A percentile compares a stretch with the other conserved stretches of the same genome.
These are phyloP conservation scores for Andrena cerasifolii DNA, from an alignment of 1,140 invertebrate genomes.

Conservation along the genomic window DNA sequence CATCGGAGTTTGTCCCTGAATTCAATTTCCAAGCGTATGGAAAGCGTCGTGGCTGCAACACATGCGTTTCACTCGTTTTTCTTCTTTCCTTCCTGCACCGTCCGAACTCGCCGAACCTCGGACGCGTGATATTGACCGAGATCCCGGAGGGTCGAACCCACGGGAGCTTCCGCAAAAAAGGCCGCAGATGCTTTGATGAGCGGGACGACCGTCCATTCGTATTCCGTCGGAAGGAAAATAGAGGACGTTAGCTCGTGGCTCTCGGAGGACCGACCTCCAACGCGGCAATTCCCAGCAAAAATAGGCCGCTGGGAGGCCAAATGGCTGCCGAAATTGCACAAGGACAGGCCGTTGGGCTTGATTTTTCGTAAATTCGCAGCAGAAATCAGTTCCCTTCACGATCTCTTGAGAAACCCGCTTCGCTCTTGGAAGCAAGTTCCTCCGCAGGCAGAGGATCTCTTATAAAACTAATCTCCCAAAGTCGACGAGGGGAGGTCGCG, in stretches of 20 bases:
- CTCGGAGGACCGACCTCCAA: background rate
- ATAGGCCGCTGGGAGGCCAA: background rate
- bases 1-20: background rate
- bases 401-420: too few species aligned
- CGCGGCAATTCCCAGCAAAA: background rate
- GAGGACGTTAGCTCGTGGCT: background rate
- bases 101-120: background rate
- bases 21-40: background rate
- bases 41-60: background rate
- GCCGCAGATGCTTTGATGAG: background rate
- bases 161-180: background rate
- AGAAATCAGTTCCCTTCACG: background rate
- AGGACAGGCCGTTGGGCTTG: background rate
- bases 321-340: background rate
- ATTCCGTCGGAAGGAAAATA: slow-evolving; percentile 11
- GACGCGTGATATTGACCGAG: background rate
- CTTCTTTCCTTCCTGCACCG: background rate
- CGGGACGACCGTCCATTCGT: slow-evolving; percentile 5
- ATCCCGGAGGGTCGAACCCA: background rate
- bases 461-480: too few species aligned
- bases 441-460: too few species aligned
- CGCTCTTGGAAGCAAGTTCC: too few species aligned
- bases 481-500: too few species aligned
- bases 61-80: too few species aligned
- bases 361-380: background rate